Evolutionary conservation across 92 coral and sea anemone species (phyloP), one percentile per base, ranked within the genome.

Genomic region (Umimayanthus kanabou): DNA sequence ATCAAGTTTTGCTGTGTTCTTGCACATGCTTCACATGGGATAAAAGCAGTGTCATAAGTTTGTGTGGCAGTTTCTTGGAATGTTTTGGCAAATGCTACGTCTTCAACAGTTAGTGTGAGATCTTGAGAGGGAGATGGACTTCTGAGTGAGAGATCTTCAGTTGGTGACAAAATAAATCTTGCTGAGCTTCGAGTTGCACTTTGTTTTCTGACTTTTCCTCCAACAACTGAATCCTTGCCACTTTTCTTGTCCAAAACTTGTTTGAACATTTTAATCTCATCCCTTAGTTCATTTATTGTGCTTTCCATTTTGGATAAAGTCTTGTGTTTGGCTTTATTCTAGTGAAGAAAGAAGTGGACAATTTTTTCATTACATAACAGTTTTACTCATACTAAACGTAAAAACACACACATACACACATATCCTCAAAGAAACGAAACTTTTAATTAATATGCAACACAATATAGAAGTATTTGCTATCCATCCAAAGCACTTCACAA

Each of bases 11-110:
- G 91, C 39, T 97, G 99, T 30, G 99, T 97, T 82, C 97, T 94
- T 42, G 98, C 93, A 86, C 99, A 97, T 58, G 99, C 98, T 39
- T 97, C 99, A 28, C 99, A 97, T 3, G 99, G 99, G 20, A 97
- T 92, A 79, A 97, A 97, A 16, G 99, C 99, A 9, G 99, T 97
- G 79, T 97, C 99, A 67, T 97, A 97, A 3, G 99, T 97, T 85
- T 97, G 99, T 69, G 98, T 93, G 9, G 98, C 85, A 16, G 91
- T 90, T 65, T 96, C 99, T 67, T 92, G 93, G 42, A 49, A 90
- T 23, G 94, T 95, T 76, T 88, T 93, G 15, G 92, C 96, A 79
- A 92, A 88, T 37, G 93, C 94, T 0, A 95, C 96, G 78, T 96
- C 98, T 85, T 95, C 99, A 2, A 93, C 93, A n/a, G 92, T 69